These are phyloP conservation scores for Drosophila micromelanica DNA, from an alignment of 1,140 invertebrate species.

Conservation along the genomic window DNA sequence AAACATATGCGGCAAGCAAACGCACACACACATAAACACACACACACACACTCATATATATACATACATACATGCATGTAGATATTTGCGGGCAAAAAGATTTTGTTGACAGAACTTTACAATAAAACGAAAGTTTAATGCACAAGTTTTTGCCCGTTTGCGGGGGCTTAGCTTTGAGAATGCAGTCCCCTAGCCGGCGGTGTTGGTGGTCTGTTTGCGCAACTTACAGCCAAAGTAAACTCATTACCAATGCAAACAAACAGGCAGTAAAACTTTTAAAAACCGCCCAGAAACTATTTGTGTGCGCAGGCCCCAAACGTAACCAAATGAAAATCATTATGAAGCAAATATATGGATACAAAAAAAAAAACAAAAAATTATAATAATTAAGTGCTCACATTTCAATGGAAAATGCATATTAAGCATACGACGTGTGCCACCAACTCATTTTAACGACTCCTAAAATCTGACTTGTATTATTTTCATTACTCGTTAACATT, in stretches of 20 bases:
- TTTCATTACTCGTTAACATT: not conserved
- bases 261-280: constrained; percentile 64
- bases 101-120: constrained; percentile 79
- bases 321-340: constrained; percentile 58
- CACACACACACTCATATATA: constrained; percentile 14
- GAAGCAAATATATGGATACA: constrained; percentile 45
- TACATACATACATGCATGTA: not conserved
- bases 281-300: constrained; percentile 64
- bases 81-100: constrained; percentile 61
- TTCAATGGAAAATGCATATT: constrained; percentile 34
- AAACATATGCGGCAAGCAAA: constrained; percentile 55
- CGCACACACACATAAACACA: constrained; percentile 16
- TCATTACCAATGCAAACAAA: constrained; percentile 83
- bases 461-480: constrained; percentile 21
- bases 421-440: constrained; percentile 37
- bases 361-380: constrained; percentile 6
- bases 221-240: constrained; percentile 81
- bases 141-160: constrained; percentile 66
- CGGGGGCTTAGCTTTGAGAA: constrained; percentile 51
- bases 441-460: not conserved
- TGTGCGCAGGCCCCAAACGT: constrained; percentile 22
- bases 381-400: constrained; percentile 69
- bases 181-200: constrained; percentile 36
- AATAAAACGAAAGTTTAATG: constrained; percentile 81
- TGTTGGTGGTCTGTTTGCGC: constrained; percentile 69